phyloP scores from a whole-genome alignment of 2,113 vertebrate species.

The Ictalurus punctatus region DNA sequence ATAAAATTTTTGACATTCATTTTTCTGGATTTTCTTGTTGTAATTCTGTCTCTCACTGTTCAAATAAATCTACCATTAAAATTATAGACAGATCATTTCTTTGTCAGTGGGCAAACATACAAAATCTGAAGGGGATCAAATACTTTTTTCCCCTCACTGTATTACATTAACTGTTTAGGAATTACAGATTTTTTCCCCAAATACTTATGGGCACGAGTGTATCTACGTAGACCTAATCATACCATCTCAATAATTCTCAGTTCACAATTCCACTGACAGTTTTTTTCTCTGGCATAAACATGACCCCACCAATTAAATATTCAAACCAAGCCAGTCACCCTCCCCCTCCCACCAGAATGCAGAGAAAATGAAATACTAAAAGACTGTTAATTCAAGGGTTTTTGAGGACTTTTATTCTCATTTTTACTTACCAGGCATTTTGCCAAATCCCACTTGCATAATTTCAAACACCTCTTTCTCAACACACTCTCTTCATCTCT shows the following conservation, averaged over 20 bases:
- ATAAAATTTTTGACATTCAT: too few relatives aligned
- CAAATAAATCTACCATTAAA: too few relatives aligned
- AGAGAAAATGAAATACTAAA: conserved; percentile 46
- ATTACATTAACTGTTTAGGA: too few relatives aligned
- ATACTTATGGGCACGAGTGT: not conserved
- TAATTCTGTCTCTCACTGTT: too few relatives aligned
- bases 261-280: conserved; percentile 16
- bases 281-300: conserved; percentile 8
- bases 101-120: too few relatives aligned
- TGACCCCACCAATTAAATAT: conserved; percentile 48
- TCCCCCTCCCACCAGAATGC: not conserved
- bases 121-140: too few relatives aligned
- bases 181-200: not conserved
- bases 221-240: conserved; percentile 23
- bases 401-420: conserved; percentile 27
- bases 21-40: too few relatives aligned
- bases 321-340: conserved; percentile 38
- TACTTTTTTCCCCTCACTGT: too few relatives aligned
- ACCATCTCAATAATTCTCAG: conserved; percentile 39
- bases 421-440: conserved; percentile 38
- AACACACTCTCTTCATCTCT: conserved; percentile 34
- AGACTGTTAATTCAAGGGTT: conserved; percentile 47
- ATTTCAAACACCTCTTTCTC: conserved; percentile 23
- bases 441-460: conserved; percentile 19
- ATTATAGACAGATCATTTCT: too few relatives aligned